These are phyloP conservation scores for Listrodromus nycthemerus DNA, from an alignment of 2,888 invertebrate genomes.

Conservation along the genomic window DNA sequence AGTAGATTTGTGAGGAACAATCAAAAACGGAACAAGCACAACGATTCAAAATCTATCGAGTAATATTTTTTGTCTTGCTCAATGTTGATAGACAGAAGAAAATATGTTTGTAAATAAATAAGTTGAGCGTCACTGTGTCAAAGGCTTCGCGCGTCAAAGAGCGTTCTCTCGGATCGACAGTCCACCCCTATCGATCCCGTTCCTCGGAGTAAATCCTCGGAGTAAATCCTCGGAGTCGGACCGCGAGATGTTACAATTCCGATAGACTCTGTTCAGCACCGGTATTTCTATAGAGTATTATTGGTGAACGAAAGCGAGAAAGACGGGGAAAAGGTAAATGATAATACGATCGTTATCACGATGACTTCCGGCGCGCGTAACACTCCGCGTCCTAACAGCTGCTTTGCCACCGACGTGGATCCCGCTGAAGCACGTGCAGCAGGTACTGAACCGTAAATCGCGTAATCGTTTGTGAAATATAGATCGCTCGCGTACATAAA, in stretches of 20 bases:
- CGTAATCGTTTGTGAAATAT: constrained; percentile 64
- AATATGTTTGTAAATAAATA: background rate
- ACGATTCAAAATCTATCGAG: background rate
- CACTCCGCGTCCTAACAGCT: constrained; percentile 36
- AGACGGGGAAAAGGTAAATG: constrained; percentile 29
- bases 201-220: constrained; percentile 55
- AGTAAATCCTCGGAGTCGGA: constrained; percentile 54
- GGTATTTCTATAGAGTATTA: constrained; percentile 25
- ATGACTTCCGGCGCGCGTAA: constrained; percentile 66
- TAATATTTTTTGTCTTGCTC: background rate
- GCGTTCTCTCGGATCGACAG: constrained; percentile 45
- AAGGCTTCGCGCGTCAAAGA: constrained; percentile 13
- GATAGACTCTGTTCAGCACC: constrained; percentile 1
- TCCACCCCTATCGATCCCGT: constrained; percentile 56
- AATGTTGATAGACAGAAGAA: background rate
- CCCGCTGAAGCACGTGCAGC: constrained; percentile 60
- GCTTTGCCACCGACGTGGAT: constrained; percentile 19
- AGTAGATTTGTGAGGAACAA: background rate
- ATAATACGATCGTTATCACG: constrained; percentile 64
- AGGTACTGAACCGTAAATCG: constrained; percentile 64
- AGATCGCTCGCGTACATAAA: constrained; percentile 55
- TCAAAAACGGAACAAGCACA: background rate
- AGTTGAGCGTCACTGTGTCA: constrained; percentile 46
- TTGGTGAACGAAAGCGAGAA: constrained; percentile 15
- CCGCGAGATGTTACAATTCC: constrained; percentile 28